Evolutionary conservation across 2,113 vertebrate genomes (phyloP).

Genomic region (Nycticebus coucang): DNA sequence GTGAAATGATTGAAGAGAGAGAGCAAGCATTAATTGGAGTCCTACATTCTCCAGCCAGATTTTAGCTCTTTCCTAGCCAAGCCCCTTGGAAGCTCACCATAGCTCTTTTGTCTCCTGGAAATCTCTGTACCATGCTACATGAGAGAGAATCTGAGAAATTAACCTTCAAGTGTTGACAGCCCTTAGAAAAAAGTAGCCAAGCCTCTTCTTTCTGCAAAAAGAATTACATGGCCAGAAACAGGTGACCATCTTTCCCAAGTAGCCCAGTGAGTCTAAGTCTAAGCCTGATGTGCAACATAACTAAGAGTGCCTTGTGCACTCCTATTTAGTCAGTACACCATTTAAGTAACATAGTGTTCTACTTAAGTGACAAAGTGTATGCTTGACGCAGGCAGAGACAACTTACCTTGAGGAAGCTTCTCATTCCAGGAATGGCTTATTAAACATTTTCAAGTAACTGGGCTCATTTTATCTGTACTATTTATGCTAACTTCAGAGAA

Average conservation of each 20-base stretch:
- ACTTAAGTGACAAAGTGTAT: neutral
- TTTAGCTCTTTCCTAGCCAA: neutral
- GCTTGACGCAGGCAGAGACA: neutral
- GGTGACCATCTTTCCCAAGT: neutral
- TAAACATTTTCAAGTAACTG: neutral
- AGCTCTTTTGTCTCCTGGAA: neutral
- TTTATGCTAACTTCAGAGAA: neutral
- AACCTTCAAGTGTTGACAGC: neutral
- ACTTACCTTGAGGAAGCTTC: neutral
- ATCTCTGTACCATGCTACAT: neutral
- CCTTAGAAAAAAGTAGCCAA: neutral
- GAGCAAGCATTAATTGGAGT: neutral
- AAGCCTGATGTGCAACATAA: neutral
- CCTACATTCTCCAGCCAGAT: neutral
- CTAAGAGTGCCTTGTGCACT: neutral
- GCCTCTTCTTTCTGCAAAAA: neutral
- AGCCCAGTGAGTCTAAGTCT: neutral
- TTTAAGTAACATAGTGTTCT: neutral
- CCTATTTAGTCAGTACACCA: neutral
- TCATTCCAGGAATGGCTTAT: neutral
- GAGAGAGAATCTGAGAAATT: neutral
- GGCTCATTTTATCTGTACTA: neutral
- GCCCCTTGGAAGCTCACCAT: neutral
- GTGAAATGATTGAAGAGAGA: neutral
- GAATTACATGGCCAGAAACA: neutral